phyloP scores from a whole-genome alignment of 2,888 invertebrate species.

The Galeopsomyia nigrocyanea region DNA sequence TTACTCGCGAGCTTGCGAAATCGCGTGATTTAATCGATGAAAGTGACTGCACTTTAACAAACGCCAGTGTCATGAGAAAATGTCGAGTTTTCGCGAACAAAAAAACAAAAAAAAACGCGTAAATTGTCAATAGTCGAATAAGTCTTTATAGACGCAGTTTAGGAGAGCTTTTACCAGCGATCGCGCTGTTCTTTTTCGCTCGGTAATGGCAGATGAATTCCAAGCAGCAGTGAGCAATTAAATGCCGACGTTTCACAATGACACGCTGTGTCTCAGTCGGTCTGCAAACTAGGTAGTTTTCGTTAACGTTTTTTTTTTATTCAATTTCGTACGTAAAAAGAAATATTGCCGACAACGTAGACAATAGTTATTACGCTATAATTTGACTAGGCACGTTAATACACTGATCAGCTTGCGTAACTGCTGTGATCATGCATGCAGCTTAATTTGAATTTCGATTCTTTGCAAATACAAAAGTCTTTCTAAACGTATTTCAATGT shows the following conservation, averaged over 20 bases:
- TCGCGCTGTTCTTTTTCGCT: constrained; percentile 1
- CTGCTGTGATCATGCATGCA: no score
- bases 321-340: no score
- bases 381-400: no score
- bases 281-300: background rate
- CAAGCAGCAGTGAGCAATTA: constrained; percentile 27
- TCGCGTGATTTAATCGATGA: no score
- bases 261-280: background rate
- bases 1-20: no score
- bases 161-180: background rate
- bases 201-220: constrained; percentile 37
- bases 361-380: no score
- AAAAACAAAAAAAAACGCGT: constrained; percentile 22
- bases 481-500: no score
- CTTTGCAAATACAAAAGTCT: no score
- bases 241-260: constrained; percentile 26
- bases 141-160: background rate
- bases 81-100: constrained; percentile 25
- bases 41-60: no score
- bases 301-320: background rate
- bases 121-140: constrained; percentile 33
- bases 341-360: no score
- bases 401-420: no score
- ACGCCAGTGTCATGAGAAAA: background rate
- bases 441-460: no score